Base-by-base conservation (phyloP, 2,113 vertebrate species). In the Etheostoma cragini region DNA sequence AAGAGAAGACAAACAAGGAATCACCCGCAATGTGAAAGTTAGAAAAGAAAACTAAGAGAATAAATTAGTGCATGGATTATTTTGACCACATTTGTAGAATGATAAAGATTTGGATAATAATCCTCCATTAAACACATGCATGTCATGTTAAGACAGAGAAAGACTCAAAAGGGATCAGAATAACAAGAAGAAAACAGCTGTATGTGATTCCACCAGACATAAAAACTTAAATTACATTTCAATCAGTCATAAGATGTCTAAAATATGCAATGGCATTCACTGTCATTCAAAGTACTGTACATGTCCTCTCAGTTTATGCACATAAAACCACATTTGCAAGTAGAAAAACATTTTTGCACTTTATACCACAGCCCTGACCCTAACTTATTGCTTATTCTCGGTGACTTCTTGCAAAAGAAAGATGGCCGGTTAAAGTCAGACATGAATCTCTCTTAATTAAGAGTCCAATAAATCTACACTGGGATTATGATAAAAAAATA, bases 321-420 rank as follows among this genome's bases (percentile, higher is more conserved):
- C 33, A 38, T 12, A 35, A 26, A 26, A 26, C 26, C 26, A 26
- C 26, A 26, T 26, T 2, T 26, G 26, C 26, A 26, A 2, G 26
- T 26, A 26, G 26, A 26, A 26, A 26, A 26, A 26, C 26, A 26
- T 26, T 26, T 26, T 26, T 26, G 26, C 26, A 26, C 26, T 26
- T 26, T 26, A 26, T 26, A 26, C 26, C 26, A 26, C 26, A 26
- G 26, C 26, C 26, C 26, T 26, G 60, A 17, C 54, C 1, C 8
- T 76, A 62, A 81, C 3, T 80, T 60, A 75, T 56, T n/a, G 2
- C 26, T 24, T 5, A 13, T 42, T 42, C 38, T 42, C 10, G 0
- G 38, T 54, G 26, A 81, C 57, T 76, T 22, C 16, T 19, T 22
- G 33, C 30, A 14, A 19, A 14, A 72, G 42, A 63, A 24, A 66